phyloP scores from a whole-genome alignment of 2,888 invertebrate genomes.

The Ceraclea dissimilis region DNA sequence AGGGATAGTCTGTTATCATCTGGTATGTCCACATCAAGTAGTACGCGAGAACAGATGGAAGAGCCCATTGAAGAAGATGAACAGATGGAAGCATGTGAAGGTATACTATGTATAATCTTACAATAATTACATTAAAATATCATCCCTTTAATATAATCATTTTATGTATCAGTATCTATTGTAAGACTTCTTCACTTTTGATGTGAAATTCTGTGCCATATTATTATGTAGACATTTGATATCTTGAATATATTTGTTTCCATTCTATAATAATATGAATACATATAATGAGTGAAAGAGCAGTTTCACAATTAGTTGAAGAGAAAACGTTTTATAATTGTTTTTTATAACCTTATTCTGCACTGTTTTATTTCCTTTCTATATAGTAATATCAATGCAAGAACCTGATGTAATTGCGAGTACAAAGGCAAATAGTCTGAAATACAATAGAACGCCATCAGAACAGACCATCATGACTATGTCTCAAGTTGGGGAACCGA shows the following conservation, averaged over 20 bases:
- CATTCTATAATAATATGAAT: too few relatives aligned
- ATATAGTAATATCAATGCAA: constrained; percentile 48
- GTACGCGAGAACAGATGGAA: background rate
- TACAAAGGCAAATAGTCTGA: constrained; percentile 60
- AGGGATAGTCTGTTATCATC: constrained; percentile 13
- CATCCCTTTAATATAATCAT: too few relatives aligned
- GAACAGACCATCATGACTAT: constrained; percentile 25
- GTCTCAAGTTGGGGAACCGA: constrained; percentile 24
- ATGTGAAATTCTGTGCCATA: too few relatives aligned
- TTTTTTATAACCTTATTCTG: too few relatives aligned
- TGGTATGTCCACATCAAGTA: constrained; percentile 5
- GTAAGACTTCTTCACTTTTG: too few relatives aligned
- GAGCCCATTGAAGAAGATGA: background rate
- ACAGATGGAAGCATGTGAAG: background rate
- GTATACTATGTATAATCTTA: background rate
- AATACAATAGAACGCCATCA: constrained; percentile 31
- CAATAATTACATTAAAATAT: background rate
- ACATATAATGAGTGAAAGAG: too few relatives aligned
- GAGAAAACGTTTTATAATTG: too few relatives aligned
- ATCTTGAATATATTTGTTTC: too few relatives aligned
- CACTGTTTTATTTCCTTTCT: background rate
- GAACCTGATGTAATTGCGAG: constrained; percentile 93
- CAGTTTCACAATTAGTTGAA: too few relatives aligned
- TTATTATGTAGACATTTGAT: too few relatives aligned
- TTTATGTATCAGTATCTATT: too few relatives aligned